Base-by-base conservation (phyloP, 2,113 vertebrate species). In the Dasypus novemcinctus region DNA sequence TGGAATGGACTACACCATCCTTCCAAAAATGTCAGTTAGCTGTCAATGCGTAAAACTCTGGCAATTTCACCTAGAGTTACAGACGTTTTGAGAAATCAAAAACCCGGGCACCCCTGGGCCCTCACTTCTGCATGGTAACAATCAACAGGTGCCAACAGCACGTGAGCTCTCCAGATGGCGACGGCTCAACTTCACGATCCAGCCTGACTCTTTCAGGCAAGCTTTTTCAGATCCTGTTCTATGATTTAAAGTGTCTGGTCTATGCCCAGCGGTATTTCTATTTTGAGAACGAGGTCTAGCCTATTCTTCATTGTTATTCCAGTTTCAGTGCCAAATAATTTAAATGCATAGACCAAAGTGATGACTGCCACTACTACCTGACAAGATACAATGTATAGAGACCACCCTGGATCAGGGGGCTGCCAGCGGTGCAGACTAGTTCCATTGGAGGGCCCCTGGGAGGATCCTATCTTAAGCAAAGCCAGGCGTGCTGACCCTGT, bases 91-190 rank as follows among this genome's bases (percentile, higher is more conserved):
- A 78, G 71, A 33, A 36, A 57, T 27, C 87, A 84, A n/a, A 64
- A 49, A 68, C 43, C 4, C 27, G 20, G 33, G 49, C 41, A 54
- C 57, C 23, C 52, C 4, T 1, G 20, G 74, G 68, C 17, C 89
- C 59, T 52, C 3, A 1, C 11, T 54, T 14, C 49, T 20, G 13
- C n/a, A 1, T 1, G 23, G 12, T 3, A 33, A 25, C 0, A 1
- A 29, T 20, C 1, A 1, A 7, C 4, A 38, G 72, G 27, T 0
- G 1, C 3, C 33, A 8, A 41, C 9, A 14, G 11, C 7, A 20
- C 1, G 25, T n/a, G 13, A 10, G n/a, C 31, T 14, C 9, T 43
- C 54, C 4, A 1, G 57, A 1, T 8, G 46, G 79, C 36, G 5
- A 5, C 1, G 0, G 2, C 54, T 54, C 66, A 12, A 1, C 7